phyloP scores from a whole-genome alignment of 2,797 vertebrate genomes.

The Pempheris klunzingeri region DNA sequence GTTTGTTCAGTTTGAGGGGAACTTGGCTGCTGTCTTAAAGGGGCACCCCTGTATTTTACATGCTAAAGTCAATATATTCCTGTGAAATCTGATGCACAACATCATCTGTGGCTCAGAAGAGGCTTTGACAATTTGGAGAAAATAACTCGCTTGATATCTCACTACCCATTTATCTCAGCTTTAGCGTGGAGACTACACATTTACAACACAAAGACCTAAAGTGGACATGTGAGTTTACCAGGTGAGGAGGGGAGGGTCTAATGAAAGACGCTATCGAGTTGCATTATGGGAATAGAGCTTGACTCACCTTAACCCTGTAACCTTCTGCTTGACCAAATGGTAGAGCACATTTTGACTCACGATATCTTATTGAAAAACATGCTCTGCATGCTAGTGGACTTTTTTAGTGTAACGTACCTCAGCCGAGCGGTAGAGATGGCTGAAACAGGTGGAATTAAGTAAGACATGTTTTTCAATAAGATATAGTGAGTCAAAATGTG shows the following conservation, averaged over 20 bases:
- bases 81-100: background rate
- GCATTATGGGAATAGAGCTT: slow-evolving; percentile 3
- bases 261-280: background rate
- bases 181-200: background rate
- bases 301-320: background rate
- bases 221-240: background rate
- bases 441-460: no score
- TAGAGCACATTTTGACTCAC: no score
- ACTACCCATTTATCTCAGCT: background rate
- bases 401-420: no score
- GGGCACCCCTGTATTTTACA: background rate
- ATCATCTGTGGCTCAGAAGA: background rate
- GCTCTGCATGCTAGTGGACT: no score
- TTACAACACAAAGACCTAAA: background rate
- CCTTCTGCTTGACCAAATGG: no score
- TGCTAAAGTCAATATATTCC: background rate
- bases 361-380: no score
- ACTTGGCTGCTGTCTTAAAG: background rate
- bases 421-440: no score
- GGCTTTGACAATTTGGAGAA: background rate
- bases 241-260: background rate
- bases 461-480: no score
- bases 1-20: background rate
- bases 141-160: background rate
- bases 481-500: no score